phyloP scores from a whole-genome alignment of 1,140 invertebrate genomes.

The Frieseomelitta varia region DNA sequence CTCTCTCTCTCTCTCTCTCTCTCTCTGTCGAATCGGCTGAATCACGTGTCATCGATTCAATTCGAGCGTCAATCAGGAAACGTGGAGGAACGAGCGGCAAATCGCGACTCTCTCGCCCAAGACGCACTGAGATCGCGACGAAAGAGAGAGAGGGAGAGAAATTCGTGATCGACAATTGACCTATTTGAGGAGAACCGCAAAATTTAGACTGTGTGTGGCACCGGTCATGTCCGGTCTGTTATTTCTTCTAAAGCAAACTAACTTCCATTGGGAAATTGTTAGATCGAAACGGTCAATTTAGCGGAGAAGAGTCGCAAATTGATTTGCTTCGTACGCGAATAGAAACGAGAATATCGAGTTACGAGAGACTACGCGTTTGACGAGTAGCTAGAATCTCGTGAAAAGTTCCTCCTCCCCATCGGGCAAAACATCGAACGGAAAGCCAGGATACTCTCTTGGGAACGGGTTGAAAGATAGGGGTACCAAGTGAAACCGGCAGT shows the following conservation, averaged over 20 bases:
- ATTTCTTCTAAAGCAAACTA: not conserved
- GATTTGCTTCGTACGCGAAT: not conserved
- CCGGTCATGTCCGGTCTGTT: not conserved
- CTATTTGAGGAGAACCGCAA: constrained; percentile 54
- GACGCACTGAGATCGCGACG: constrained; percentile 26
- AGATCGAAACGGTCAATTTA: not conserved
- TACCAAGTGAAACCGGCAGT: constrained; percentile 48
- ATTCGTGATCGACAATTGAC: constrained; percentile 53
- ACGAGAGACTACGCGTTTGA: not conserved
- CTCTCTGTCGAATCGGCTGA: not conserved
- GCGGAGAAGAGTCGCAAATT: not conserved
- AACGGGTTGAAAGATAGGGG: constrained; percentile 27
- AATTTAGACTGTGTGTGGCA: constrained; percentile 21
- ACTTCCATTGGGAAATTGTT: not conserved
- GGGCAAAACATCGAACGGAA: not conserved
- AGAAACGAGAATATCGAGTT: not conserved
- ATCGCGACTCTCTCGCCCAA: constrained; percentile 12
- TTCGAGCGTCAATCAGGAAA: constrained; percentile 45
- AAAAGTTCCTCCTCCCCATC: not conserved
- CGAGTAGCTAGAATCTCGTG: not conserved
- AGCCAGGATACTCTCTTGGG: constrained; percentile 35
- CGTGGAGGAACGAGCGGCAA: constrained; percentile 48
- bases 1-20: not conserved
- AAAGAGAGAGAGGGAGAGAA: constrained; percentile 26
- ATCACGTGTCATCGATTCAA: constrained; percentile 53